Percentiles rank a stretch among this genome's conserved stretches.
These are phyloP conservation scores for Drosophila watanabei DNA, from an alignment of 1,140 invertebrate species.

Conservation along the genomic window DNA sequence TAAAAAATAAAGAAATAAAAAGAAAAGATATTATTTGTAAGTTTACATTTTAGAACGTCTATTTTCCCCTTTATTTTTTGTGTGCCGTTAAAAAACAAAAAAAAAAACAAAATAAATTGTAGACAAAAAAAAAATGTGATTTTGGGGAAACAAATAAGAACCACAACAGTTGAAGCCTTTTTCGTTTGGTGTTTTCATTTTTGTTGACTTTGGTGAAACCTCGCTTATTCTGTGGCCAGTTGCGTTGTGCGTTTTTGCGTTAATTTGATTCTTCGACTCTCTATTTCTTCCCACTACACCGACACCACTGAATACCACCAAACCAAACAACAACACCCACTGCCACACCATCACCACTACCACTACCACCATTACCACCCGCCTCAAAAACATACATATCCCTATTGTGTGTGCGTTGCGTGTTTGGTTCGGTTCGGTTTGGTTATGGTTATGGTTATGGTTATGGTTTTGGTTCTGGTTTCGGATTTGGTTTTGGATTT, in stretches of 20 bases:
- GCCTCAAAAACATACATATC: constrained; percentile 43
- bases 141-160: constrained; percentile 16
- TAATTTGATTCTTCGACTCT: constrained; percentile 72
- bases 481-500: constrained; percentile 49
- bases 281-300: constrained; percentile 57
- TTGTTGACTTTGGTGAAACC: constrained; percentile 13
- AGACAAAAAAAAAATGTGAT: constrained; percentile 10
- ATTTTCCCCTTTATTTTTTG: background rate
- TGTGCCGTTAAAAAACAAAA: constrained; percentile 8
- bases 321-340: constrained; percentile 19
- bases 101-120: constrained; percentile 1
- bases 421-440: constrained; percentile 68
- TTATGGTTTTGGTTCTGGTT: constrained; percentile 46
- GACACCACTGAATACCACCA: constrained; percentile 27
- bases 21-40: too few species aligned
- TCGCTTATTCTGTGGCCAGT: constrained; percentile 57
- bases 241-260: constrained; percentile 60
- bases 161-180: constrained; percentile 42
- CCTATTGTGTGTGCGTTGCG: constrained; percentile 72
- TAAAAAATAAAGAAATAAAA: too few species aligned
- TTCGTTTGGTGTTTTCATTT: constrained; percentile 16
- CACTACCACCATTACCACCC: constrained; percentile 39
- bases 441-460: constrained; percentile 50
- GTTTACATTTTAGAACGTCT: constrained; percentile 9
- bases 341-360: constrained; percentile 42